Conservation (phyloP, 2,797 vertebrate genomes). For the Prunella strophiata region DNA sequence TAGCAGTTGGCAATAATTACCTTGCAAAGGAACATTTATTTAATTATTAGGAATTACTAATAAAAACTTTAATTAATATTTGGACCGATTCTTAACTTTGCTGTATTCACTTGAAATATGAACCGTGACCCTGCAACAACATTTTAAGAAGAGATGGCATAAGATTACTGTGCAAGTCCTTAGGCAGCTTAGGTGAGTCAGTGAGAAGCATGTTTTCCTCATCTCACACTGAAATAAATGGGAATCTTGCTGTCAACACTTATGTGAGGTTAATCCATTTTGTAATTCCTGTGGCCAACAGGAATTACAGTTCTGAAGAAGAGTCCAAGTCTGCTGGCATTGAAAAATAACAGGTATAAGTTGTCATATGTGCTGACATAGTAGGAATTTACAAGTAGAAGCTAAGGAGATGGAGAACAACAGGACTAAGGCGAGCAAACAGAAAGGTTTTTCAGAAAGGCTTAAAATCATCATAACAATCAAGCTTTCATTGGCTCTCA, state of each 20-base stretch:
- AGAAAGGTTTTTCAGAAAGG: background rate
- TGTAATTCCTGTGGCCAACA: background rate
- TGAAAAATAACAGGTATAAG: background rate
- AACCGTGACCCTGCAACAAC: background rate
- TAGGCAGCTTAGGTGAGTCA: background rate
- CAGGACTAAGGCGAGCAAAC: background rate
- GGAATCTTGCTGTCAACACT: background rate
- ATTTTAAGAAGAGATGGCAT: background rate
- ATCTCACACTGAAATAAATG: background rate
- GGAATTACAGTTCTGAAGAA: background rate
- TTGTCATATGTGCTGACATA: background rate
- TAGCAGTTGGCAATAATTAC: background rate
- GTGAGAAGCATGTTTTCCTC: background rate
- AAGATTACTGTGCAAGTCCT: background rate
- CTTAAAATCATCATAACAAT: background rate
- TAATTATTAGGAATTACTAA: background rate
- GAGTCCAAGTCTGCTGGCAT: accelerated
- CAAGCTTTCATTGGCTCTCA: background rate
- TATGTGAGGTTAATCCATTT: background rate
- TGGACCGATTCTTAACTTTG: background rate
- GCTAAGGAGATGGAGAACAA: background rate
- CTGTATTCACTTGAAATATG: background rate
- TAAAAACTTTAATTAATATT: background rate
- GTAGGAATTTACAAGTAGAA: background rate
- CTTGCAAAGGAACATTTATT: background rate